Conservation (phyloP, 2,888 invertebrate genomes). For the Aquatica leii region DNA sequence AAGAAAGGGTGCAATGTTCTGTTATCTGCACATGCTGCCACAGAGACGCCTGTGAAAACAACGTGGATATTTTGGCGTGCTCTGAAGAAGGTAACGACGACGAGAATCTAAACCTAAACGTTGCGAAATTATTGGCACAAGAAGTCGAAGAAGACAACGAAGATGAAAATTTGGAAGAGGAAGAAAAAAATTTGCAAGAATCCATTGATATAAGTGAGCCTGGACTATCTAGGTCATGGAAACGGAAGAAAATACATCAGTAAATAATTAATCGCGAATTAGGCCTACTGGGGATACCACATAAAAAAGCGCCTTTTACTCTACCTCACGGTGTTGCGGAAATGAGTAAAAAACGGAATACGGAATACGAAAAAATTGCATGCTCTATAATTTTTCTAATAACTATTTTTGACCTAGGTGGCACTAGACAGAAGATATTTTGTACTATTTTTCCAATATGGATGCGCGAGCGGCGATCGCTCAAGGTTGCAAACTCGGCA, state of each 20-base stretch:
- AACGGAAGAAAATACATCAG: neutral
- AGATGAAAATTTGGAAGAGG: no score
- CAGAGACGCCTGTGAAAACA: neutral
- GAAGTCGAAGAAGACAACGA: no score
- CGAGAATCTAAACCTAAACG: no score
- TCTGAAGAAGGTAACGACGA: constrained; percentile 4
- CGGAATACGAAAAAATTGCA: no score
- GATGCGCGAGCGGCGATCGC: no score
- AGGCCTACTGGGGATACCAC: neutral
- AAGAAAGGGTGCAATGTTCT: constrained; percentile 12
- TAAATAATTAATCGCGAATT: neutral
- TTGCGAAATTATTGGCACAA: no score
- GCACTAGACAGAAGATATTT: no score
- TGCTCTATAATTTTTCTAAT: no score
- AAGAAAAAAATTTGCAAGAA: no score
- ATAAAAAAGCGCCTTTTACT: constrained; percentile 2
- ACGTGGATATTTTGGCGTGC: neutral
- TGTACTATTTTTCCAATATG: neutral
- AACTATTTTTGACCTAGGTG: no score
- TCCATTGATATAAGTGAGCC: no score
- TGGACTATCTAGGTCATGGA: neutral
- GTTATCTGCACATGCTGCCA: neutral
- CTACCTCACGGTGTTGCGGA: constrained; percentile 4
- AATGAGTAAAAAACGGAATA: neutral
- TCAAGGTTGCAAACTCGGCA: no score